Evolutionary conservation across 2,888 invertebrate genomes (phyloP).

Genomic region (Galerucella pusilla): DNA sequence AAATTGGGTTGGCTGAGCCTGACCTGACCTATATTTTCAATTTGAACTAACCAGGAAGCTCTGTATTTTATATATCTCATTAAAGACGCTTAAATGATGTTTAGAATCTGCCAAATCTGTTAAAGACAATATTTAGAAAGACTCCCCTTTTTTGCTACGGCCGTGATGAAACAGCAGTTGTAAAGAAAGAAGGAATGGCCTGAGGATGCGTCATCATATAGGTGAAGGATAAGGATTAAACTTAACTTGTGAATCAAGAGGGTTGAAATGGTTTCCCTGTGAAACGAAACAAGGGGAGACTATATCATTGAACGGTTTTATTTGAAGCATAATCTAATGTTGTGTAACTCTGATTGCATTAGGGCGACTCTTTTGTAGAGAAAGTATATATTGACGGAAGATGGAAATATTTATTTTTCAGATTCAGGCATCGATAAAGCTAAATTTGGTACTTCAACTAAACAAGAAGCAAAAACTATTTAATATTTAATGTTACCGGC

Average conservation of each 20-base stretch:
- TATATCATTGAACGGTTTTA: slow-evolving; percentile 55
- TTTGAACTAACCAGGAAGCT: no score
- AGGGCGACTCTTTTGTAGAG: slow-evolving; percentile 20
- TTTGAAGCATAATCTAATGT: slow-evolving; percentile 56
- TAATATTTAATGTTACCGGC: no score
- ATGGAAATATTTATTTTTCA: slow-evolving; percentile 5
- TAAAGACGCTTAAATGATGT: neutral
- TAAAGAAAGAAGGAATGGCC: slow-evolving; percentile 44
- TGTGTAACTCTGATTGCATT: slow-evolving; percentile 54
- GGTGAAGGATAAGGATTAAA: slow-evolving; percentile 58
- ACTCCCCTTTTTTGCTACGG: slow-evolving; percentile 8
- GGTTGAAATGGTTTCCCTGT: slow-evolving; percentile 48
- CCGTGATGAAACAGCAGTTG: slow-evolving; percentile 26
- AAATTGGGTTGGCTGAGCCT: neutral
- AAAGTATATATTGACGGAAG: slow-evolving; percentile 5
- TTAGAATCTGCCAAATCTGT: neutral
- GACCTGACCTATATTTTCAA: no score
- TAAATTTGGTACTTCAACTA: no score
- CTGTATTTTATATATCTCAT: neutral
- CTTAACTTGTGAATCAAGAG: slow-evolving; percentile 52
- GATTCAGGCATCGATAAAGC: neutral
- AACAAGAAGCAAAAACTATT: no score
- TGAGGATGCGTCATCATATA: slow-evolving; percentile 56
- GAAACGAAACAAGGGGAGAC: slow-evolving; percentile 53
- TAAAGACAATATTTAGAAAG: slow-evolving; percentile 1